Evolutionary conservation across 2,797 vertebrate genomes (phyloP).

Genomic region (Esox lucius): DNA sequence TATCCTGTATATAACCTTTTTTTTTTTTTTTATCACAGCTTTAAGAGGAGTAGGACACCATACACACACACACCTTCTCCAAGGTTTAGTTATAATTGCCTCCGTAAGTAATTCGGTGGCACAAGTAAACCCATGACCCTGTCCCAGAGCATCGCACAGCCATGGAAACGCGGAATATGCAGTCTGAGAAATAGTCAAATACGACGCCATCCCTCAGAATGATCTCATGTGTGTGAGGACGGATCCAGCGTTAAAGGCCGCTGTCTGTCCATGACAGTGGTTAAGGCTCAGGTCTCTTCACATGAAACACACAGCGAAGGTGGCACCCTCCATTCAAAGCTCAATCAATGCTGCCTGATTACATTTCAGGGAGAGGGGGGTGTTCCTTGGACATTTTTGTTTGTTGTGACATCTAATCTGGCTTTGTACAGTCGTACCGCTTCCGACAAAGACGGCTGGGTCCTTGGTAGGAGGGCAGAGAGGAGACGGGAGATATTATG

Average conservation of each 20-base stretch:
- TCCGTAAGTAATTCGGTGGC: not conserved
- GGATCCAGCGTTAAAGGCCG: not conserved
- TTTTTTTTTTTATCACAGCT: slow-evolving; percentile 34
- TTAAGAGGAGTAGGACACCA: slow-evolving; percentile 27
- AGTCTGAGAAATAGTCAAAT: not conserved
- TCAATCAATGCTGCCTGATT: slow-evolving; percentile 76
- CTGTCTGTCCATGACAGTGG: not conserved
- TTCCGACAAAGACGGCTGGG: slow-evolving; percentile 71
- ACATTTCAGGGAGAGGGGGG: slow-evolving; percentile 63
- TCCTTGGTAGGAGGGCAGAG: slow-evolving; percentile 56
- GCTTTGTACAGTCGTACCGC: slow-evolving; percentile 69
- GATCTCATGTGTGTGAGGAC: not conserved
- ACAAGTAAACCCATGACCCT: not conserved
- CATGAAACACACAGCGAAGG: not conserved
- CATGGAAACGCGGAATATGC: not conserved
- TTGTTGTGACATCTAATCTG: slow-evolving; percentile 75
- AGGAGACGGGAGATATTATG: slow-evolving; percentile 54
- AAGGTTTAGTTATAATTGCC: slow-evolving; percentile 36
- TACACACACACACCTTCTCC: not conserved
- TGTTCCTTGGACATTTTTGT: slow-evolving; percentile 73
- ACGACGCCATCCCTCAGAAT: not conserved
- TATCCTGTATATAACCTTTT: slow-evolving; percentile 42
- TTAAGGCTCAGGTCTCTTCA: not conserved
- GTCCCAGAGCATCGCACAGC: not conserved
- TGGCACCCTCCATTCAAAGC: slow-evolving; percentile 66